These are phyloP conservation scores for Schrankia costaestrigalis DNA, from an alignment of 2,888 invertebrate genomes.

Conservation along the genomic window DNA sequence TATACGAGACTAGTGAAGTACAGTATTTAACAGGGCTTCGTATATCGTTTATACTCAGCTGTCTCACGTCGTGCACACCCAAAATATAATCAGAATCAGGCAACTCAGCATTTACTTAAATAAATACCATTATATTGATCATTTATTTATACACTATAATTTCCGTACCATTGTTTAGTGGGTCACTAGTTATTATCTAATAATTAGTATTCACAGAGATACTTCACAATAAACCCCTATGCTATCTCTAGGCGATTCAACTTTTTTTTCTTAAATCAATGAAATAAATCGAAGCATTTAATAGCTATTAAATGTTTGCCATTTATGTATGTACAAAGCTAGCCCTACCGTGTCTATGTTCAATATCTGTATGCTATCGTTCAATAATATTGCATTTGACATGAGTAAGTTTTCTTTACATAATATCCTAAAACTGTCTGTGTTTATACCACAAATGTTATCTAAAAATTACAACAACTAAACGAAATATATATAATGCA, in stretches of 20 bases:
- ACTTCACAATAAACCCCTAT: slow-evolving; percentile 40
- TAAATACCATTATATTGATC: slow-evolving; percentile 25
- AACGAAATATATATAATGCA: slow-evolving; percentile 59
- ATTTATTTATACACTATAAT: slow-evolving; percentile 16
- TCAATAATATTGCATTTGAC: slow-evolving; percentile 31
- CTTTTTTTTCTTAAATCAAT: slow-evolving; percentile 34
- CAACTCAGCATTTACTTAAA: slow-evolving; percentile 17
- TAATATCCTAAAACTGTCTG: slow-evolving; percentile 17
- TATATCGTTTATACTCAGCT: not conserved
- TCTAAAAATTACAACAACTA: slow-evolving; percentile 43
- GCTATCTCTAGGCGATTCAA: slow-evolving; percentile 44
- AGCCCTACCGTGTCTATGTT: slow-evolving; percentile 29
- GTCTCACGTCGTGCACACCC: slow-evolving; percentile 8
- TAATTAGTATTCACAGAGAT: slow-evolving; percentile 42
- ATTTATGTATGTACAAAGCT: slow-evolving; percentile 58
- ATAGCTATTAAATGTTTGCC: slow-evolving; percentile 42
- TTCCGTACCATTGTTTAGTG: slow-evolving; percentile 18
- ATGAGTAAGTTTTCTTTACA: slow-evolving; percentile 31
- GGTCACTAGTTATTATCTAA: slow-evolving; percentile 23
- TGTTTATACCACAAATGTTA: slow-evolving; percentile 22
- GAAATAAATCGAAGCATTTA: slow-evolving; percentile 45
- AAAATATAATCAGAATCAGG: slow-evolving; percentile 10
- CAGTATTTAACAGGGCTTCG: no score
- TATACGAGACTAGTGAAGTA: slow-evolving; percentile 3
- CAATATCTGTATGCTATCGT: slow-evolving; percentile 19